phyloP scores from a whole-genome alignment of 53 echinoderm and acorn worm genomes.

The Zoroaster sp. region DNA sequence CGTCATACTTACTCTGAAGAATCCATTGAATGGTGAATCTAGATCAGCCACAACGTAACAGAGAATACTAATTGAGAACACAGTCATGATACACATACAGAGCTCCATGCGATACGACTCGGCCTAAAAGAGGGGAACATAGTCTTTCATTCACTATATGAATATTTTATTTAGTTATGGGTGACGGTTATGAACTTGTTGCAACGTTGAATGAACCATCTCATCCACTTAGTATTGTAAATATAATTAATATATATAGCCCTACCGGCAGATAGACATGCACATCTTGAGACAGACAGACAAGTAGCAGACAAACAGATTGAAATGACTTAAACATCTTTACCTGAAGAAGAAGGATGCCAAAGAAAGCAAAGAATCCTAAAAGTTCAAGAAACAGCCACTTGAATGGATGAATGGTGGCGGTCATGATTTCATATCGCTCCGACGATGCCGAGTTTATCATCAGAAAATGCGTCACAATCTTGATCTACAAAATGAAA shows the following conservation, averaged over 20 bases:
- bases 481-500: constrained; percentile 47
- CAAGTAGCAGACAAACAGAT: too few relatives aligned
- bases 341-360: constrained; percentile 81
- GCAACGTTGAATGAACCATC: too few relatives aligned
- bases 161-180: too few relatives aligned
- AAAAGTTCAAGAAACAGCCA: constrained; percentile 87
- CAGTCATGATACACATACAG: constrained; percentile 86
- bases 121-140: constrained; percentile 65
- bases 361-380: constrained; percentile 90
- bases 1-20: constrained; percentile 78
- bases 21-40: constrained; percentile 86
- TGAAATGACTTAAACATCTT: too few relatives aligned
- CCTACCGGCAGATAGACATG: too few relatives aligned
- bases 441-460: constrained; percentile 69
- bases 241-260: too few relatives aligned
- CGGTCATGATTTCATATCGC: constrained; percentile 69
- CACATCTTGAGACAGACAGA: too few relatives aligned
- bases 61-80: constrained; percentile 86
- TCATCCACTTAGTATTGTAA: too few relatives aligned
- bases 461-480: constrained; percentile 57
- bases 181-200: too few relatives aligned
- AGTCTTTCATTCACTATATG: too few relatives aligned
- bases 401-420: constrained; percentile 72
- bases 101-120: constrained; percentile 72
- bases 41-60: constrained; percentile 91